Percentiles rank a stretch among this genome's conserved stretches.
Conservation (phyloP, 1,140 invertebrate species). For the Drosophila sechellia region DNA sequence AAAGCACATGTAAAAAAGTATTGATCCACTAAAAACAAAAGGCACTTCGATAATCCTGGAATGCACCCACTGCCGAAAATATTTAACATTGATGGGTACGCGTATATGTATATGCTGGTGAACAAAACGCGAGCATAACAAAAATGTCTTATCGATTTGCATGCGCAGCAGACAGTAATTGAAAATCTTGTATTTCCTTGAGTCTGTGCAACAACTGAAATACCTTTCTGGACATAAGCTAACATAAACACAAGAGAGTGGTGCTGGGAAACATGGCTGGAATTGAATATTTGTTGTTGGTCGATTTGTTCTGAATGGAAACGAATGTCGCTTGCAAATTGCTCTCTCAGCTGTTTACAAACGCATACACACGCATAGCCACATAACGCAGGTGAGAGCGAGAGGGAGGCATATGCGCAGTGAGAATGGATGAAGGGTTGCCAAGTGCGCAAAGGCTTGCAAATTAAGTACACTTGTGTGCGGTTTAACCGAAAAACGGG, state of each 20-base stretch:
- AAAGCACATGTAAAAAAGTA: constrained; percentile 62
- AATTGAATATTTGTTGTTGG: constrained; percentile 44
- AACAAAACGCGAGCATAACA: constrained; percentile 17
- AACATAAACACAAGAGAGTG: constrained; percentile 8
- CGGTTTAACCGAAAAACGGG: not conserved
- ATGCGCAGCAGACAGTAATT: constrained; percentile 34
- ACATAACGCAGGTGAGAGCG: constrained; percentile 12
- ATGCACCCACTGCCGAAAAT: constrained; percentile 17
- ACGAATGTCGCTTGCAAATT: constrained; percentile 44
- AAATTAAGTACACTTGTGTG: not conserved
- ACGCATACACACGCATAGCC: constrained; percentile 18
- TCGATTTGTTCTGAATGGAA: constrained; percentile 42
- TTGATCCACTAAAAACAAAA: constrained; percentile 18
- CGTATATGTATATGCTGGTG: not conserved
- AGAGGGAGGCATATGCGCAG: constrained; percentile 42
- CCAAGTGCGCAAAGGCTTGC: constrained; percentile 7
- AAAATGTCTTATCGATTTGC: constrained; percentile 31
- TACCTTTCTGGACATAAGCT: constrained; percentile 5
- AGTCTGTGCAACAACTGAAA: constrained; percentile 22
- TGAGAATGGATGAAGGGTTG: constrained; percentile 45
- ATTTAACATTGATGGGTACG: constrained; percentile 3
- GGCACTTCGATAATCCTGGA: constrained; percentile 12
- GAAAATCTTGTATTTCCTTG: constrained; percentile 25
- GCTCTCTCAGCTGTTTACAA: constrained; percentile 69
- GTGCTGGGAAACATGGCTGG: constrained; percentile 15